Base-by-base conservation (phyloP, 2,888 invertebrate species). In the Ichneumoninae sp. region DNA sequence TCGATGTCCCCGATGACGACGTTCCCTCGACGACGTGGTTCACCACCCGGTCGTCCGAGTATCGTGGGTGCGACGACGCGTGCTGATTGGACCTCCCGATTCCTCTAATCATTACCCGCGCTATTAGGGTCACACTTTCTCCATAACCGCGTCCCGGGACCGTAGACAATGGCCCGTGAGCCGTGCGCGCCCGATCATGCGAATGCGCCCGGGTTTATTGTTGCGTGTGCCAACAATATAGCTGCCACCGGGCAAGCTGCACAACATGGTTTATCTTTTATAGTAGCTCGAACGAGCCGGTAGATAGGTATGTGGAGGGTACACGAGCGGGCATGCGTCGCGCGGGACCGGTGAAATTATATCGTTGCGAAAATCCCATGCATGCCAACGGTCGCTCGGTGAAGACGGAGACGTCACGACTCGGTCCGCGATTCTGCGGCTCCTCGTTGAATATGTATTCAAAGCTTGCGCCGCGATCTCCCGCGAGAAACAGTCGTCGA, bases 101-200 rank as follows among this genome's bases (percentile, higher is more conserved):
- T 91, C 89, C 88, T 91, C 90, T 91, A 91, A 91, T 91, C 91
- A 90, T 90, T 91, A 89, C 86, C 69, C 87, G 75, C 70, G 66
- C 89, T 91, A 91, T 91, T 91, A 92, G 89, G 91, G 91, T 91
- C 91, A 90, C 91, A 91, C 91, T 92, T 92, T 92, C 91, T 91
- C 91, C 89, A 80, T 60, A 83, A 81, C 80, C 84, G 70, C 84
- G 66, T 72, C 52, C 60, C 66, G 47, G 26, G 80, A 82, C 72
- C 74, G 71, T 85, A 89, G 88, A 89, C 89, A 89, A 89, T 89
- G 84, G 87, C 84, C 44, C 85, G 62, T 71, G 65, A 33, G 62
- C 62, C 30, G 30, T 16, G 62, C 62, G 72, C 69, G 81, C 62
- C 70, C 84, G 84, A 86, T 86, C 86, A 82, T 84, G 82, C 86